Evolutionary conservation across 2,888 invertebrate species (phyloP), one percentile per base, ranked within the genome.

Genomic region (Chaetoderma sp.): DNA sequence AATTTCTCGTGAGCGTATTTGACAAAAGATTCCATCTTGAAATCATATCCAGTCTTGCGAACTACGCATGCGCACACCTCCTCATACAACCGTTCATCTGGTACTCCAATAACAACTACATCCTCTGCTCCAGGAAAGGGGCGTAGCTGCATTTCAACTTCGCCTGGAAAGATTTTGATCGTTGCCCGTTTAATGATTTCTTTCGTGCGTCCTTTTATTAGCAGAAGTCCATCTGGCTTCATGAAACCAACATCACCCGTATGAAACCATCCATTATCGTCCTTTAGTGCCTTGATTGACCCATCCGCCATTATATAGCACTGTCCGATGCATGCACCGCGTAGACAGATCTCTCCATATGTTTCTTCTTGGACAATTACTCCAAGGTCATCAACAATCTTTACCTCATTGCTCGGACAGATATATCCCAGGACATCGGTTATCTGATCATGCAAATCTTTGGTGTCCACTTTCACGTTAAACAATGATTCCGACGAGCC

Each of bases 311-410:
- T 30, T 13, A 52, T 13, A 13, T 52, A 52, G 8, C 21, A 18
- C 21, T 30, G 13, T 13, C n/a, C 28, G 16, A 2, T 4, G n/a
- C 10, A 16, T 3, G 3, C n/a, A 27, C 23, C 18, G 4, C 55
- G 30, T 8, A 33, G 23, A 52, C 52, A 55, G 4, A 61, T 30
- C 39, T 61, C 54, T 10, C 61, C 61, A 6, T 6, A n/a, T 39
- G 42, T 55, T 18, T 55, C 32, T 2, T 54, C 28, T 13, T 52
- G 54, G 6, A 61, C 54, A 25, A 58, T 21, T 6, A 44, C 13
- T 8, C 58, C 58, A 6, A 27, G 25, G 2, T 58, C 45, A 18
- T 58, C 45, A 27, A 58, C 45, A 16, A 58, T 42, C 30, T 58
- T 58, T 21, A 27, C 27, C 44, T 58, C 58, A 13, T 28, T 30